Conservation (phyloP, 1,140 invertebrate species). For the Bicyclus anynana region DNA sequence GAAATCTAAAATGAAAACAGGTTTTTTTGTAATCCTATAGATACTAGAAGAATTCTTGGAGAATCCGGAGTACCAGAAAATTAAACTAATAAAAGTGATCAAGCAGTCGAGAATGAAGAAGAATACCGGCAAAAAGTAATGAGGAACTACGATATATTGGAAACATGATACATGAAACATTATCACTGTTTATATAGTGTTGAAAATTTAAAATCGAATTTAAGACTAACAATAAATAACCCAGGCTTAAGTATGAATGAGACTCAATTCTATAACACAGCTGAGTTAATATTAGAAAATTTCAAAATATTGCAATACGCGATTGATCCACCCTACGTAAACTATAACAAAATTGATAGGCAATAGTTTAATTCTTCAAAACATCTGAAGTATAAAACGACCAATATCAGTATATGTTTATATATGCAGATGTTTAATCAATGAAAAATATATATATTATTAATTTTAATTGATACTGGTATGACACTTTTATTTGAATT, state of each 20-base stretch:
- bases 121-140: conserved; percentile 39
- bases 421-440: too few relatives aligned
- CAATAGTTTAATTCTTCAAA: too few relatives aligned
- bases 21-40: conserved; percentile 28
- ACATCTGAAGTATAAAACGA: too few relatives aligned
- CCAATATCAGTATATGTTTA: too few relatives aligned
- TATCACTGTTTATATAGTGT: neutral
- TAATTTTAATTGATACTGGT: too few relatives aligned
- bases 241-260: neutral
- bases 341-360: too few relatives aligned
- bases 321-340: too few relatives aligned
- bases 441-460: too few relatives aligned
- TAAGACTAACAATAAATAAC: conserved; percentile 2
- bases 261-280: neutral
- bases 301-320: too few relatives aligned
- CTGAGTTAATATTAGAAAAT: too few relatives aligned
- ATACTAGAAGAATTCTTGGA: conserved; percentile 58
- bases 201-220: conserved; percentile 10
- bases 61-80: conserved; percentile 44
- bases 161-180: too few relatives aligned
- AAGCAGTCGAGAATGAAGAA: conserved; percentile 50
- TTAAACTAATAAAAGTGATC: conserved; percentile 60
- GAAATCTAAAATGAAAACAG: neutral
- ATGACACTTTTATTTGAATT: too few relatives aligned
- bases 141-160: neutral